These are phyloP conservation scores for Ormyrus labotus DNA, from an alignment of 2,888 invertebrate species.

Conservation along the genomic window DNA sequence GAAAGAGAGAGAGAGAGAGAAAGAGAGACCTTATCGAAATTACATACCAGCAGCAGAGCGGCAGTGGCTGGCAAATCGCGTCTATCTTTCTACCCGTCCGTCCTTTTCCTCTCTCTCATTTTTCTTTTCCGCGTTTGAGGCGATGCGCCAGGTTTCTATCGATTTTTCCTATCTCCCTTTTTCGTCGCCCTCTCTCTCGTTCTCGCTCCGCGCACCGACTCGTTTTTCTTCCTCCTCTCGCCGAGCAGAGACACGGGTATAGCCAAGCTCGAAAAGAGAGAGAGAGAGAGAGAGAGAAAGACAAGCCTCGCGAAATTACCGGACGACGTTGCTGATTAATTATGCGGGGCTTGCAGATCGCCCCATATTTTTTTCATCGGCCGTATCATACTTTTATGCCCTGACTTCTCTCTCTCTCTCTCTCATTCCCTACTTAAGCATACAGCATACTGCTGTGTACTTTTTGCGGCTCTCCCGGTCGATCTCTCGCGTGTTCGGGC, in stretches of 20 bases:
- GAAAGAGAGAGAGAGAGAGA: no score
- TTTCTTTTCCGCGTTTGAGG: slow-evolving; percentile 25
- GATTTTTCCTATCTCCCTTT: slow-evolving; percentile 41
- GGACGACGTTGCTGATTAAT: no score
- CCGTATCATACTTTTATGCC: slow-evolving; percentile 4
- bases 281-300: slow-evolving; percentile 2
- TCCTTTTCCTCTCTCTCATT: slow-evolving; percentile 1
- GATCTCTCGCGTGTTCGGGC: not conserved
- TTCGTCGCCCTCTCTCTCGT: slow-evolving; percentile 6
- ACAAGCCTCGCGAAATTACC: not conserved
- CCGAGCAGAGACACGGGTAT: not conserved
- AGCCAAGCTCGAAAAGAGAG: not conserved
- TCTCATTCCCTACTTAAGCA: not conserved
- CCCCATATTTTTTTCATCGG: slow-evolving; percentile 6
- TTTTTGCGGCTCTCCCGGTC: not conserved
- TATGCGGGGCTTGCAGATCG: not conserved
- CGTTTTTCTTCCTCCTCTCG: not conserved
- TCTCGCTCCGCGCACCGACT: not conserved
- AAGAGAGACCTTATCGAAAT: slow-evolving; percentile 44
- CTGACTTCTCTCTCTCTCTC: not conserved
- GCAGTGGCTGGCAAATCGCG: slow-evolving; percentile 40
- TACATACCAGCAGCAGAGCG: slow-evolving; percentile 27
- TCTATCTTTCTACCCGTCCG: slow-evolving; percentile 19
- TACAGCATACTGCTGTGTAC: not conserved
- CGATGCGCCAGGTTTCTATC: slow-evolving; percentile 42